Percentiles rank a stretch among this genome's conserved stretches.
phyloP scores from a whole-genome alignment of 2,888 invertebrate species.

The Drosophila mercatorum region DNA sequence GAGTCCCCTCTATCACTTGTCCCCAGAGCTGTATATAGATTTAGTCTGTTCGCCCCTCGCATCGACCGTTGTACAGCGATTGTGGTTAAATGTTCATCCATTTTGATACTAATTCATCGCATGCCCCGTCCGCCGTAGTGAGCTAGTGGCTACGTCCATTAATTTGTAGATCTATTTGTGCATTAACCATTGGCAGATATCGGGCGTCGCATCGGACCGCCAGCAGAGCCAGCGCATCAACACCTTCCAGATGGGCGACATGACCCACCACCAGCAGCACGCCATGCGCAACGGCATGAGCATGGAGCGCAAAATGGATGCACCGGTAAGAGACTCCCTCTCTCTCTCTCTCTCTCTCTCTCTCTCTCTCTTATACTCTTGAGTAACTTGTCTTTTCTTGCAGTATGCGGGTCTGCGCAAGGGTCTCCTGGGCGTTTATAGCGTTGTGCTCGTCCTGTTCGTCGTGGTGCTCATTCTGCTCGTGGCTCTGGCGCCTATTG shows the following conservation, averaged over 20 bases:
- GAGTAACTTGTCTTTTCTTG: background rate
- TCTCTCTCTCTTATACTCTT: background rate
- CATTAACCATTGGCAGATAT: conserved; percentile 87
- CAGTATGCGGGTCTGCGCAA: conserved; percentile 93
- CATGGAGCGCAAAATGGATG: conserved; percentile 90
- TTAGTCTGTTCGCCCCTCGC: conserved; percentile 38
- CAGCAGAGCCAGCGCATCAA: conserved; percentile 90
- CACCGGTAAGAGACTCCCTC: conserved; percentile 87
- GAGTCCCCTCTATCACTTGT: conserved; percentile 40
- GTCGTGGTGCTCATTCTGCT: conserved; percentile 90
- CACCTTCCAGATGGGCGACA: conserved; percentile 94
- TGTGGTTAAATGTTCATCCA: conserved; percentile 72
- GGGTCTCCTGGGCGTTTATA: conserved; percentile 91
- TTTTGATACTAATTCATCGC: conserved; percentile 78
- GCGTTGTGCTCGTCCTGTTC: conserved; percentile 89
- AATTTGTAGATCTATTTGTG: conserved; percentile 83
- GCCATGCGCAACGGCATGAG: conserved; percentile 87
- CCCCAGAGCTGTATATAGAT: conserved; percentile 47
- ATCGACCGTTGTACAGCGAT: conserved; percentile 63
- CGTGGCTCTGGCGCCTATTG: conserved; percentile 90
- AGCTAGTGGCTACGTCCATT: conserved; percentile 67
- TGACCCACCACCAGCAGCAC: conserved; percentile 85
- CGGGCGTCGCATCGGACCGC: conserved; percentile 91
- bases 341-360: background rate
- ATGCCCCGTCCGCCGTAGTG: conserved; percentile 9